Percentiles rank a stretch among this genome's conserved stretches.
Evolutionary conservation across 2,797 vertebrate genomes (phyloP).

Genomic region (Mareca strepera): DNA sequence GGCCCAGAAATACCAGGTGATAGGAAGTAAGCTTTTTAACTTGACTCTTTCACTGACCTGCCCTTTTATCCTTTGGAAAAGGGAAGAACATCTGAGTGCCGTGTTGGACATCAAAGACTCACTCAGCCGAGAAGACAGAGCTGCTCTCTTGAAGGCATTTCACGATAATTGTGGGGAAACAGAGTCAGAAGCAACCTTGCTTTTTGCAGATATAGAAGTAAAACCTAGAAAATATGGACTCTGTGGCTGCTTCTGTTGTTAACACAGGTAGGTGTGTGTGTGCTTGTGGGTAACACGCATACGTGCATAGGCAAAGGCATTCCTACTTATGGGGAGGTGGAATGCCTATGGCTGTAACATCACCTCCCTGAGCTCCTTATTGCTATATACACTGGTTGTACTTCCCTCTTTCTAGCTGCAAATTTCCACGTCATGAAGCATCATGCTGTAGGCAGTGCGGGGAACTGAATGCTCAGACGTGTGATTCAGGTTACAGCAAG

Average conservation of each 20-base stretch:
- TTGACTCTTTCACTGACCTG: not conserved
- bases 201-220: constrained; percentile 62
- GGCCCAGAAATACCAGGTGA: not conserved
- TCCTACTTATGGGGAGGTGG: not conserved
- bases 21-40: not conserved
- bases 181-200: not conserved
- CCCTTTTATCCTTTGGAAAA: constrained; percentile 27
- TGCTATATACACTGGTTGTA: accelerated
- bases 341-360: not conserved
- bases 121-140: constrained; percentile 14
- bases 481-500: not conserved
- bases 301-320: not conserved
- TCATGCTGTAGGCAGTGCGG: not conserved
- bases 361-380: not conserved
- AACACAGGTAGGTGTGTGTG: constrained; percentile 18
- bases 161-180: not conserved
- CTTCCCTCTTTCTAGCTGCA: not conserved
- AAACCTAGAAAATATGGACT: not conserved
- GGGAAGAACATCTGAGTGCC: constrained; percentile 55
- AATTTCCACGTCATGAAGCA: not conserved
- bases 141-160: constrained; percentile 36
- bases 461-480: not conserved
- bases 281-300: not conserved
- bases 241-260: constrained; percentile 51
- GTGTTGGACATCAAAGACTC: constrained; percentile 65